A percentile compares a stretch with the other conserved stretches of the same genome.
These are phyloP conservation scores for pig (Sus scrofa) DNA, from an alignment of 2,113 vertebrate species.

Conservation along the genomic window T2T-Sscrofa CM000816.6:95288001-95288500, in stretches of 20 bases:
- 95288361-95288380: not conserved
- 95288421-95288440: no score
- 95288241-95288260: not conserved
- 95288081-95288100: not conserved
- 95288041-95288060: not conserved
- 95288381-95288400: not conserved
- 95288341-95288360: not conserved
- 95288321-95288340: not conserved
- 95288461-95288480: no score
- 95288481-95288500: no score
- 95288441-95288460: no score
- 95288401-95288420: no score
- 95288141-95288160: not conserved
- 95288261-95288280: not conserved
- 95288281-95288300: not conserved
- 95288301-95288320: not conserved
- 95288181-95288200: not conserved
- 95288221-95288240: not conserved
- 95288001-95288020: not conserved
- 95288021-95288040: not conserved
- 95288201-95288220: not conserved
- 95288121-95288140: not conserved
- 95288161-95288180: constrained; percentile 3
- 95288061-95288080: not conserved
- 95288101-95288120: not conserved